These are phyloP conservation scores for Palythoa grandis DNA, from an alignment of 92 coral and sea anemone genomes.

Conservation along the genomic window DNA sequence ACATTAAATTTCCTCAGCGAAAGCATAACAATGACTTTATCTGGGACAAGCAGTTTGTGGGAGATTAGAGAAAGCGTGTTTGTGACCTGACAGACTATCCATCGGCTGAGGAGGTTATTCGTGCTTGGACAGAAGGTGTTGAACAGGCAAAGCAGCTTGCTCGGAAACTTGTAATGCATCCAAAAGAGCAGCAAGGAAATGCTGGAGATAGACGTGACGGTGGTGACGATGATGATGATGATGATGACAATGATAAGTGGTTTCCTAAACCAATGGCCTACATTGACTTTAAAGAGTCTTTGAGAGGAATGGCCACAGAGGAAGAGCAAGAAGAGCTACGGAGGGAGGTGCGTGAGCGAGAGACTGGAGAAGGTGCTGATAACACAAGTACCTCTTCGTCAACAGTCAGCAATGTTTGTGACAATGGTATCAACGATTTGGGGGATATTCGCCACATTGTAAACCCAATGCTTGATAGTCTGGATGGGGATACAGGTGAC, in stretches of 20 bases:
- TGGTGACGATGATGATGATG: slow-evolving; percentile 12
- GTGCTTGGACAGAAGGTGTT: slow-evolving; percentile 53
- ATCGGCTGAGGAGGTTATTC: slow-evolving; percentile 16
- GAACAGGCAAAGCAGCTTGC: slow-evolving; percentile 52
- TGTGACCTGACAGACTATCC: slow-evolving; percentile 50
- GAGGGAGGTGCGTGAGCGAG: slow-evolving; percentile 31
- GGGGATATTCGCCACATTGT: slow-evolving; percentile 58
- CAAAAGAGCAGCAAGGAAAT: slow-evolving; percentile 39
- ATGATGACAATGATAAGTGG: slow-evolving; percentile 28
- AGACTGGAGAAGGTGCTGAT: background rate
- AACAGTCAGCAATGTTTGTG: background rate
- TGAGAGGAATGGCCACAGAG: slow-evolving; percentile 29
- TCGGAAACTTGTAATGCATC: slow-evolving; percentile 48
- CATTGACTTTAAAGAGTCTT: slow-evolving; percentile 26
- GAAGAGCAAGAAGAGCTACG: slow-evolving; percentile 25
- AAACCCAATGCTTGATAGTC: slow-evolving; percentile 43
- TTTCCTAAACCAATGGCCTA: slow-evolving; percentile 17
- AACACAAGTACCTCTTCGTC: background rate
- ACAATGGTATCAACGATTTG: background rate
- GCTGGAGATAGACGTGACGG: slow-evolving; percentile 29
- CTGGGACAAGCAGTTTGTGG: slow-evolving; percentile 56
- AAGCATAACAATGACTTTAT: slow-evolving; percentile 57
- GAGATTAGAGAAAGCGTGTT: slow-evolving; percentile 38
- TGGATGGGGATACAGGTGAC: too few species aligned
- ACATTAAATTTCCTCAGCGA: slow-evolving; percentile 48